Evolutionary conservation across 2,113 vertebrate genomes (phyloP), one percentile per base, ranked within the genome.

Genomic region (Nothobranchius furzeri): DNA sequence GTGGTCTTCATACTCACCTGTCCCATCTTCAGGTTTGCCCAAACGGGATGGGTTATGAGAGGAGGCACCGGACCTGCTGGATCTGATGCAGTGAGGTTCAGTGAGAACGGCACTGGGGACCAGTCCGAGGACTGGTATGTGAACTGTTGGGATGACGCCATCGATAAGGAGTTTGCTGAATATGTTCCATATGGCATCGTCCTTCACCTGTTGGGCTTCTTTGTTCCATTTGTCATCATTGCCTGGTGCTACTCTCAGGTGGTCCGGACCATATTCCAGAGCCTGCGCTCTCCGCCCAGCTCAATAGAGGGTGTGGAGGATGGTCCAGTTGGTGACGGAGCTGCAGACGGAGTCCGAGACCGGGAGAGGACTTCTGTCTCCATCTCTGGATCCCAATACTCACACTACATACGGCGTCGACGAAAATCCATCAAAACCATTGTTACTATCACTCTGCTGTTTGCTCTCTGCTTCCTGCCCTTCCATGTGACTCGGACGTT

Each of bases 181-280:
- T 94, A 94, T 6, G 90, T 94, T 17, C 94, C 94, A 0, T 94
- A 94, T 9, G 93, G 93, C 35, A 88, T 94, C 17, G 86, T 92
- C 2, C 91, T 94, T 11, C 94, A 94, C 64, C 77, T 92, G 35
- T 54, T 93, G 36, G 93, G 93, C 4, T 94, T 94, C 79, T 94
- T 94, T 15, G 49, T 93, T 49, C 94, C 93, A 14, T 94, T 94
- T 14, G 87, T 88, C 63, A 88, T 94, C 71, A 94, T 93, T 12
- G 94, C 92, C 62, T 94, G 93, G 93, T 94, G 93, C 68, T 94
- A 94, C 85, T 94, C 94, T 1, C 89, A 84, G 24, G 93, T 94
- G 42, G 93, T 94, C 24, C 76, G 89, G 52, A 94, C 94, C 0
- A 93, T 94, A 61, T 91, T 93, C 55, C 90, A 76, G 77, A 92